phyloP scores from a whole-genome alignment of 37 sponge, comb jelly and placozoan genomes.

The Haliclona indistincta region DNA sequence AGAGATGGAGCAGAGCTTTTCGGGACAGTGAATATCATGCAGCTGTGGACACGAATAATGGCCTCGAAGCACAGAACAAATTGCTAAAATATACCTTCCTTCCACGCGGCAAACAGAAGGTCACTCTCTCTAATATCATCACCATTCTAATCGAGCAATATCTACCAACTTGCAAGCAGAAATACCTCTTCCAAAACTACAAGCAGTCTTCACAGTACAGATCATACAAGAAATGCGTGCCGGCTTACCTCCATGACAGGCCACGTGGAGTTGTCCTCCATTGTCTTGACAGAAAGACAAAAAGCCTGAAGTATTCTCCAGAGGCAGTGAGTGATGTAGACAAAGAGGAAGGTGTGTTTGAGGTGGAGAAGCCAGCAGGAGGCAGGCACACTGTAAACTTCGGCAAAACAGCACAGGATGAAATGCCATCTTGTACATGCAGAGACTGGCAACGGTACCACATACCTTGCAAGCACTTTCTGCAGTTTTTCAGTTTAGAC shows the following conservation, averaged over 20 bases:
- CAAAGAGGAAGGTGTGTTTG: slow-evolving; percentile 2
- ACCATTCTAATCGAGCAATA: slow-evolving; percentile 18
- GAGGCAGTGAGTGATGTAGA: neutral
- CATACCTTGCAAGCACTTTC: slow-evolving; percentile 35
- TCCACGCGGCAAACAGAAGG: slow-evolving; percentile 1
- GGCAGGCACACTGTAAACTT: slow-evolving; percentile 5
- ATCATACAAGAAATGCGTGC: slow-evolving; percentile 8
- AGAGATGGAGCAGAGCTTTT: slow-evolving; percentile 30
- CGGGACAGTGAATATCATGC: slow-evolving; percentile 16
- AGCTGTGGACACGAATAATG: too few relatives aligned
- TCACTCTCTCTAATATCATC: neutral
- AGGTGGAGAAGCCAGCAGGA: neutral
- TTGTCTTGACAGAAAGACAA: slow-evolving; percentile 16
- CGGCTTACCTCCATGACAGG: slow-evolving; percentile 12
- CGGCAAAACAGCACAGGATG: neutral
- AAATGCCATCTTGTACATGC: slow-evolving; percentile 16
- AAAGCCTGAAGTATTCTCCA: slow-evolving; percentile 1
- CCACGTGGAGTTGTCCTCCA: slow-evolving; percentile 13
- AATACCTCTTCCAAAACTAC: too few relatives aligned
- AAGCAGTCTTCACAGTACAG: too few relatives aligned
- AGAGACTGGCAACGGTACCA: slow-evolving; percentile 14
- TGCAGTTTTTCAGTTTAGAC: slow-evolving; percentile 8
- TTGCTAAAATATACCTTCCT: slow-evolving; percentile 20
- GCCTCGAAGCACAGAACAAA: slow-evolving; percentile 31
- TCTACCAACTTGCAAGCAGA: slow-evolving; percentile 12